phyloP scores from a whole-genome alignment of 2,888 invertebrate species.

The Rhaphigaster nebulosa region DNA sequence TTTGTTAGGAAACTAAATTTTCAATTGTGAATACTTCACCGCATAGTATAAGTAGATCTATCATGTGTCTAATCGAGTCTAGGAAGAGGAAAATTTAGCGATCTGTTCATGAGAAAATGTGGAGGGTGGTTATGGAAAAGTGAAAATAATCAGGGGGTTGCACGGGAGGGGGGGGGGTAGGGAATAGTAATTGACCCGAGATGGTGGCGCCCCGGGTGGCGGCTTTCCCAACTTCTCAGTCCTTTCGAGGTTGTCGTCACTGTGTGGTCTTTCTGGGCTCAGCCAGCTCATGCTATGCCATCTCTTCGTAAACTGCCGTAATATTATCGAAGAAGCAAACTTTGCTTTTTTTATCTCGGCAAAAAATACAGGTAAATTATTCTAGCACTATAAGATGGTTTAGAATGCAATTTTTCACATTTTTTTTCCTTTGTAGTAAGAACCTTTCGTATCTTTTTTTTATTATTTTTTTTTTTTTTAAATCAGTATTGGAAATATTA shows the following conservation, averaged over 20 bases:
- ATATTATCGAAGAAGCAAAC: not conserved
- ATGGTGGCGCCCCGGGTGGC: slow-evolving; percentile 32
- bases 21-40: not conserved
- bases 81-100: not conserved
- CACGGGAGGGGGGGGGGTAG: not conserved
- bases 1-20: not conserved
- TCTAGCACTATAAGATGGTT: not conserved
- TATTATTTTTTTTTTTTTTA: not conserved
- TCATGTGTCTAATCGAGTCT: not conserved
- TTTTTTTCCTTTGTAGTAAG: not conserved
- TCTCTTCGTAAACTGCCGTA: not conserved
- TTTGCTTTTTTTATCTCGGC: not conserved
- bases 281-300: not conserved
- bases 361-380: slow-evolving; percentile 10
- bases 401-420: not conserved
- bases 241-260: slow-evolving; percentile 8
- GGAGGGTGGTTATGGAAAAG: not conserved
- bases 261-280: not conserved
- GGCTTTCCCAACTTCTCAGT: slow-evolving; percentile 23
- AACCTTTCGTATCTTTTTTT: not conserved
- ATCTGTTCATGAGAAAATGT: slow-evolving; percentile 16
- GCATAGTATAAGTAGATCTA: not conserved
- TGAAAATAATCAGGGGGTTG: slow-evolving; percentile 32
- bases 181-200: slow-evolving; percentile 35
- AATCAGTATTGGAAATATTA: not conserved